Conservation (phyloP, 2,888 invertebrate species). For the Mimachlamys varia region DNA sequence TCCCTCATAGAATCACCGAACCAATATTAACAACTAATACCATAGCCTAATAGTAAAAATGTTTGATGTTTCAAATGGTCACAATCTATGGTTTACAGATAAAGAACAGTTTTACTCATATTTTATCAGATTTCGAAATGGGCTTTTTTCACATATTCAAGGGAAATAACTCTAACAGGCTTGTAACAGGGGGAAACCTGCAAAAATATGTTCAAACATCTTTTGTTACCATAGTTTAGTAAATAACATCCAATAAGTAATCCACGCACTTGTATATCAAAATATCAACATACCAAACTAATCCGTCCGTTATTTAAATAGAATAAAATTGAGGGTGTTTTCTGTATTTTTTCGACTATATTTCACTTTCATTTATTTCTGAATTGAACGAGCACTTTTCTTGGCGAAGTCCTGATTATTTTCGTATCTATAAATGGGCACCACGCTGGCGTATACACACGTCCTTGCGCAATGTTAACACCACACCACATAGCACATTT, state of each 20-base stretch:
- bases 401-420: background rate
- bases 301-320: background rate
- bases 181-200: background rate
- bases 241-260: background rate
- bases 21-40: too few relatives aligned
- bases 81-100: too few relatives aligned
- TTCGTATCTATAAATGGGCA: background rate
- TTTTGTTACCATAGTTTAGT: background rate
- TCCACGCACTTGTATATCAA: background rate
- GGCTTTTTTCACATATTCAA: background rate
- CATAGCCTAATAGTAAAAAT: too few relatives aligned
- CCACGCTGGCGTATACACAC: background rate
- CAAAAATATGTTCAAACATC: too few relatives aligned
- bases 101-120: too few relatives aligned
- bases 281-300: background rate
- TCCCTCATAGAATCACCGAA: too few relatives aligned
- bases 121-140: too few relatives aligned
- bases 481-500: background rate
- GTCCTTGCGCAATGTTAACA: background rate
- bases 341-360: too few relatives aligned
- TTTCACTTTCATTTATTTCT: background rate
- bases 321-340: too few relatives aligned
- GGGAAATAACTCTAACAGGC: background rate
- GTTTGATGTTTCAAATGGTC: too few relatives aligned
- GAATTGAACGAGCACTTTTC: background rate